Base-by-base conservation (phyloP, 2,888 invertebrate genomes). In the Seira musarum region DNA sequence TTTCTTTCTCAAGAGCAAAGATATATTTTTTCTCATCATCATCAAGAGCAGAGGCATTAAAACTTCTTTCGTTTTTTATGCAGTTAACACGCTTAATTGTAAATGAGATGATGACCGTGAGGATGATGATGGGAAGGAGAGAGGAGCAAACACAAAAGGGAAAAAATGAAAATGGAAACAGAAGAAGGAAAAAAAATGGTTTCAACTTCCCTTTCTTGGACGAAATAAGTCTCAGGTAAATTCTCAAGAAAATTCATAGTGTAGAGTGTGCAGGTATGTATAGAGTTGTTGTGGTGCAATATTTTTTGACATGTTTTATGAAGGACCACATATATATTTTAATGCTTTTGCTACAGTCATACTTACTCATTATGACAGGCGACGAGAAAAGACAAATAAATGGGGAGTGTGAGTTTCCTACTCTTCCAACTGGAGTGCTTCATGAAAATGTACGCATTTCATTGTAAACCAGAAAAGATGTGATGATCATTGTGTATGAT, bases 61-160 rank as follows among this genome's bases (percentile, higher is more conserved):
- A n/a, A 64, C 71, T 66, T 68, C 24, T 64, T n/a, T 30, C 79
- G 69, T 73, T 68, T 63, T 74, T 30, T 40, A 72, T 80, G 78
- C 81, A 79, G 82, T 82, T 83, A 81, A 79, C 79, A 83, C 75
- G 80, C 80, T 82, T 85, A 85, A 85, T 85, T 85, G 84, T 85
- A 83, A 83, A 85, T 85, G 84, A 85, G 84, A 74, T 73, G 82
- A 78, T 71, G 76, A 77, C 40, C 40, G 40, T 77, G 61, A 69
- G 60, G 75, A 60, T 67, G 68, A 69, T 8, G 10, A 68, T 70
- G 40, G 68, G 63, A 40, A n/a, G 53, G 17, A 22, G n/a, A n/a
- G n/a, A n/a, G n/a, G n/a, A n/a, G n/a, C n/a, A n/a, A n/a, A n/a
- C n/a, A n/a, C n/a, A 65, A 57, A 67, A 49, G 19, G 66, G 76